Evolutionary conservation across 2,888 invertebrate species (phyloP).

Genomic region (Sussaba pulchella): DNA sequence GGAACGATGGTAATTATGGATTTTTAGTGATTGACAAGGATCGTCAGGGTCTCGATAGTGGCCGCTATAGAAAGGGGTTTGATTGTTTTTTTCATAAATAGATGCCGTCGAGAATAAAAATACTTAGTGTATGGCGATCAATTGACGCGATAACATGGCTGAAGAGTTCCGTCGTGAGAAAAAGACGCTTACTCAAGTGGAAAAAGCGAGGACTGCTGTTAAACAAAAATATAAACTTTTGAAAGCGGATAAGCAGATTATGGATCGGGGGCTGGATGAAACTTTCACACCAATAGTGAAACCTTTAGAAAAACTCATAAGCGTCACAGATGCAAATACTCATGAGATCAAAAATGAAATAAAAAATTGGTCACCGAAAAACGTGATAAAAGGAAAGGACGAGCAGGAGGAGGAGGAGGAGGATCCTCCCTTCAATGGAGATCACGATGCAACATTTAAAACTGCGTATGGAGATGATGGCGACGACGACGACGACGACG

Average conservation of each 20-base stretch:
- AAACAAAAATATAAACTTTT: constrained; percentile 37
- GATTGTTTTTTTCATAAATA: constrained; percentile 44
- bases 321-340: background rate
- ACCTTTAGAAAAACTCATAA: constrained; percentile 25
- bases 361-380: background rate
- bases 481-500: constrained; percentile 1
- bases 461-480: constrained; percentile 10
- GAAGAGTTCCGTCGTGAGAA: constrained; percentile 28
- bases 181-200: constrained; percentile 15
- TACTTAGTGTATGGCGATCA: background rate
- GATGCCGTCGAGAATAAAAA: background rate
- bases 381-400: background rate
- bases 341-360: constrained; percentile 20
- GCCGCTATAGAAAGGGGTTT: constrained; percentile 26
- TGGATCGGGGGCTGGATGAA: constrained; percentile 23
- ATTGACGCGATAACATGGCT: constrained; percentile 7
- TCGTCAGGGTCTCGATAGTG: constrained; percentile 12
- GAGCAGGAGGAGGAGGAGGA: constrained; percentile 3
- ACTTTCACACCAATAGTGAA: constrained; percentile 30
- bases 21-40: constrained; percentile 48
- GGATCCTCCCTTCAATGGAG: background rate
- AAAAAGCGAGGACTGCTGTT: constrained; percentile 30
- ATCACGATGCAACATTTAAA: constrained; percentile 25
- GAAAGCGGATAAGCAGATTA: constrained; percentile 17
- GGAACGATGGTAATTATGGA: constrained; percentile 32